These are phyloP conservation scores for Nomada ferruginata DNA, from an alignment of 2,888 invertebrate species.

Conservation along the genomic window DNA sequence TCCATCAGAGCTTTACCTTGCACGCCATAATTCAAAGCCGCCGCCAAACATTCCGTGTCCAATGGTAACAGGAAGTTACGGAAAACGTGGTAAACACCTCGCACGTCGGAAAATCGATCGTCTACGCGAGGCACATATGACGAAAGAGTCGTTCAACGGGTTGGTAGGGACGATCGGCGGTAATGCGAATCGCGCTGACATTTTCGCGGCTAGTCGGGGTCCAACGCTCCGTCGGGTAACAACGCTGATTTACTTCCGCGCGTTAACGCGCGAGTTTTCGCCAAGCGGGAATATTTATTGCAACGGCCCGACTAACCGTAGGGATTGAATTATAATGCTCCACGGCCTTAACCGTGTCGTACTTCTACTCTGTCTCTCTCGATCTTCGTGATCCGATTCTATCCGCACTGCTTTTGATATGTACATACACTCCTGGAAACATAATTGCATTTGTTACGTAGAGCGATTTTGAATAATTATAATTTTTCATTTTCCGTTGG, in stretches of 20 bases:
- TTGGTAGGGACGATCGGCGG: constrained; percentile 16
- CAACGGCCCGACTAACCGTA: constrained; percentile 51
- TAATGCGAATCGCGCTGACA: constrained; percentile 26
- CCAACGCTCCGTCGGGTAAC: constrained; percentile 49
- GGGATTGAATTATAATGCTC: constrained; percentile 67
- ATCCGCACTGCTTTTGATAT: not conserved
- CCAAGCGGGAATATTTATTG: constrained; percentile 69
- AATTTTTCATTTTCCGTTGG: no score
- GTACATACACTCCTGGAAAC: not conserved
- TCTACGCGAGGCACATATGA: constrained; percentile 24
- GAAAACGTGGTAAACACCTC: not conserved
- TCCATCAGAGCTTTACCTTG: not conserved
- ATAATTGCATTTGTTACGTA: no score
- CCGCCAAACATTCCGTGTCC: not conserved
- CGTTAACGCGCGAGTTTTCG: constrained; percentile 72
- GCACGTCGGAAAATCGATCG: constrained; percentile 28
- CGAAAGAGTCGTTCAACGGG: constrained; percentile 36
- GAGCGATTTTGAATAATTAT: no score
- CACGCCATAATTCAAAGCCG: not conserved
- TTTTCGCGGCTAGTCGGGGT: constrained; percentile 11
- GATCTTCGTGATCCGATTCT: not conserved
- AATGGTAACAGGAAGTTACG: not conserved
- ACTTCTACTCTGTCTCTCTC: not conserved
- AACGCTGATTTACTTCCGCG: constrained; percentile 73
- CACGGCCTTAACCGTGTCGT: constrained; percentile 43